phyloP scores from a whole-genome alignment of 37 sponge, comb jelly and placozoan genomes.

The Haliclona indistincta region DNA sequence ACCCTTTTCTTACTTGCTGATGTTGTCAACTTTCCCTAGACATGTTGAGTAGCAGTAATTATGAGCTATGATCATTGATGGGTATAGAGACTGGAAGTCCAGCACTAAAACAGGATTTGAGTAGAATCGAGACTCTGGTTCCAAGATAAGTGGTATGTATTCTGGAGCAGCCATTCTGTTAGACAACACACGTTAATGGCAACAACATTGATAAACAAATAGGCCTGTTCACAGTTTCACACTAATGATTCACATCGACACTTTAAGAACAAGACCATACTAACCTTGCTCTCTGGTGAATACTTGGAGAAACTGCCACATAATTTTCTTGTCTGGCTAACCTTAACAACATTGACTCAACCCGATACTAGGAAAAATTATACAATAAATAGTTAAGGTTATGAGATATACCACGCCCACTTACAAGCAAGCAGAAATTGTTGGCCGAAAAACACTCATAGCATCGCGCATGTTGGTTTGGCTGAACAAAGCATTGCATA shows the following conservation, averaged over 20 bases:
- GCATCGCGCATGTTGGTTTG: too few relatives aligned
- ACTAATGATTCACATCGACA: not conserved
- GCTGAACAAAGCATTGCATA: too few relatives aligned
- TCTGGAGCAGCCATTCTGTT: slow-evolving; percentile 94
- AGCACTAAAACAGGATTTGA: slow-evolving; percentile 95
- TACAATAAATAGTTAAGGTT: not conserved
- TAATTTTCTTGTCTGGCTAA: slow-evolving; percentile 87
- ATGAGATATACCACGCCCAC: not conserved
- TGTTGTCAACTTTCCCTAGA: slow-evolving; percentile 77
- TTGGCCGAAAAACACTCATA: too few relatives aligned
- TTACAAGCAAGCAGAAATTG: too few relatives aligned
- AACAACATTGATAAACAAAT: not conserved
- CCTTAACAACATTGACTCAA: slow-evolving; percentile 97
- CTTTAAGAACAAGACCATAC: not conserved
- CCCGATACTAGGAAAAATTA: slow-evolving; percentile 65
- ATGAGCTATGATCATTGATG: slow-evolving; percentile 96
- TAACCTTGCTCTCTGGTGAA: slow-evolving; percentile 92
- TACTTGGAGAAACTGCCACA: slow-evolving; percentile 86
- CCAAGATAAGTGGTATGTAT: slow-evolving; percentile 86
- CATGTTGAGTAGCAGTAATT: slow-evolving; percentile 99
- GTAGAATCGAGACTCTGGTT: slow-evolving; percentile 93
- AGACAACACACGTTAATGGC: not conserved
- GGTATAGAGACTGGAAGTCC: slow-evolving; percentile 99
- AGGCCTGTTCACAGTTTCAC: not conserved
- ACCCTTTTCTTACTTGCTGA: slow-evolving; percentile 31